These are phyloP conservation scores for Carcharodon carcharias DNA, from an alignment of 2,797 vertebrate species.

Conservation along the genomic window DNA sequence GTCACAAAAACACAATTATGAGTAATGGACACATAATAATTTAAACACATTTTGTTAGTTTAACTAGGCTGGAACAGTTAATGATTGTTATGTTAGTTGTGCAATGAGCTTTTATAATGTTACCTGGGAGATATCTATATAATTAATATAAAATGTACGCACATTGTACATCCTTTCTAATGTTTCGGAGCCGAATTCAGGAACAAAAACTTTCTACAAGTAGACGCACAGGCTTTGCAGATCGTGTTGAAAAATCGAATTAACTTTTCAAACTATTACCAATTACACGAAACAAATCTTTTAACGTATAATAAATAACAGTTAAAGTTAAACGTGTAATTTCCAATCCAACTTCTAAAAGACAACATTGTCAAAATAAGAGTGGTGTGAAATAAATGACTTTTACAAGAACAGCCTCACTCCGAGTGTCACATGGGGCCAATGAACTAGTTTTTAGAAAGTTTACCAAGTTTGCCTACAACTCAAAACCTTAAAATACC, in stretches of 20 bases:
- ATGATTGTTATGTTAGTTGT: not conserved
- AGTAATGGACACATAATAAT: not conserved
- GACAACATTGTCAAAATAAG: not conserved
- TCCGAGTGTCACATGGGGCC: not conserved
- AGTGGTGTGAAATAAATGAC: not conserved
- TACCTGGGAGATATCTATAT: not conserved
- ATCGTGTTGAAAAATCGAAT: not conserved
- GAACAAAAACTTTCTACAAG: not conserved
- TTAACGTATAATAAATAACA: not conserved
- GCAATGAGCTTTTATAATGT: not conserved
- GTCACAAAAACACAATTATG: not conserved
- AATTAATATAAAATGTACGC: not conserved
- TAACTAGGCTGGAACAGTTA: not conserved
- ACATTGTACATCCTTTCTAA: not conserved
- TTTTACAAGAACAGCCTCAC: not conserved
- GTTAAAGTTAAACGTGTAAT: not conserved
- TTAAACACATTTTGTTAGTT: no score
- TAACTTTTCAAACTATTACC: not conserved
- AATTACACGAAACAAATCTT: not conserved
- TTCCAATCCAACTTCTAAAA: not conserved
- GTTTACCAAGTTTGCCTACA: conserved; percentile 7
- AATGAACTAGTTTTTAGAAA: not conserved
- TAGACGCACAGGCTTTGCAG: not conserved
- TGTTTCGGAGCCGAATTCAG: not conserved
- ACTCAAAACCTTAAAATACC: not conserved